phyloP scores from a whole-genome alignment of 2,797 vertebrate genomes.

The Falco naumanni region DNA sequence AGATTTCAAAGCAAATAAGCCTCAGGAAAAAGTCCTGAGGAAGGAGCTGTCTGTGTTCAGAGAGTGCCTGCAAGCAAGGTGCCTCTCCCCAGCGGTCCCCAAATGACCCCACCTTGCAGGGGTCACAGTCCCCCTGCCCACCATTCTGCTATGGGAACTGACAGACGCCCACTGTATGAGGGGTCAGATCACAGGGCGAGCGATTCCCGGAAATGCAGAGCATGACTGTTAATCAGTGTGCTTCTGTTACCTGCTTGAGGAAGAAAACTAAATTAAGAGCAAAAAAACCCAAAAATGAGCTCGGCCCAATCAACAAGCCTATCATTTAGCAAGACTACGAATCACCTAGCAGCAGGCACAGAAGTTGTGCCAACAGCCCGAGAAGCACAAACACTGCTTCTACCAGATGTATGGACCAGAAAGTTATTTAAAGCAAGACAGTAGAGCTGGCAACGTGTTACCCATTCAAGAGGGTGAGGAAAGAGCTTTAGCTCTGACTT shows the following conservation, averaged over 20 bases:
- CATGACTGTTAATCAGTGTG: not conserved
- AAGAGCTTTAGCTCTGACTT: not conserved
- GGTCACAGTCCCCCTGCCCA: not conserved
- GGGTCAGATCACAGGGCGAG: fast-evolving
- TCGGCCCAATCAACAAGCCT: not conserved
- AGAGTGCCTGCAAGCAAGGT: not conserved
- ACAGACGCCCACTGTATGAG: fast-evolving
- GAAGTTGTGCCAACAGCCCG: not conserved
- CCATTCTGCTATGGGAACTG: not conserved
- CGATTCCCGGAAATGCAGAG: not conserved
- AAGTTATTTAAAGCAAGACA: slow-evolving; percentile 36
- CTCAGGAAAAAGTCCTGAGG: fast-evolving
- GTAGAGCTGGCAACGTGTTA: not conserved
- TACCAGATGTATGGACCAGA: not conserved
- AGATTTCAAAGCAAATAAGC: slow-evolving; percentile 46
- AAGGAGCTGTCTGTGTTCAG: not conserved
- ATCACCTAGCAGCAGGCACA: not conserved
- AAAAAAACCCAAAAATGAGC: not conserved
- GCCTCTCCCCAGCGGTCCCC: not conserved
- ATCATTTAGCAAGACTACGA: not conserved
- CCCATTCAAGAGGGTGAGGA: not conserved
- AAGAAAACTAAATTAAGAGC: not conserved
- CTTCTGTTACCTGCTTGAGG: not conserved
- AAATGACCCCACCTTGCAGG: not conserved
- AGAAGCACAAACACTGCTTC: not conserved